Base-by-base conservation (phyloP, 2,113 vertebrate genomes). In the Scalopus aquaticus region DNA sequence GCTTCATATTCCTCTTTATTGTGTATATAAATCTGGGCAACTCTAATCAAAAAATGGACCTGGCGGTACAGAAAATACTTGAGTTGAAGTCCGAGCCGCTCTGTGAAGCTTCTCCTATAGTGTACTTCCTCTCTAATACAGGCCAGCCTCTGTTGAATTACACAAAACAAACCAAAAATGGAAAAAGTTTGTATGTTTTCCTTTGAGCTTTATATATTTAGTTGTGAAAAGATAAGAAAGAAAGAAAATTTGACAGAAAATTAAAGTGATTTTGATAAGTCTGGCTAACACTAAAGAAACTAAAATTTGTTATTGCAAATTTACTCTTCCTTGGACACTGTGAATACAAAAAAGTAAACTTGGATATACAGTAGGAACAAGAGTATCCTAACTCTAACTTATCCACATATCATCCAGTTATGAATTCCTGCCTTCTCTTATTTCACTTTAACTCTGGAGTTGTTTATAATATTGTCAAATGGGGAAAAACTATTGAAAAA, bases 271-370 rank as follows among this genome's bases (percentile, higher is more conserved):
- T 94, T 96, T 56, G 76, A 54, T 19, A 90, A 94, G 37, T 67
- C 74, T 94, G 73, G 64, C 62, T 96, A 87, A 86, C 81, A 96
- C 88, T 90, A 96, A 92, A 92, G 62, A 72, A 84, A 58, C 90
- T 95, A 92, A 96, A 97, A 96, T 97, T 96, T 97, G 64, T 97
- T 97, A 88, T n/a, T 96, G 92, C 83, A 74, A 97, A 64, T 67
- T 88, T 94, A 42, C 54, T 67, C 81, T 5, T 87, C 70, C 15
- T 82, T 11, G 0, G 42, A 39, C 94, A 87, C 67, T 73, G 67
- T 90, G 96, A 69, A 37, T 74, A 3, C 24, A 35, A 78, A 79
- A 12, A 78, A 26, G 30, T 77, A 56, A 37, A 77, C 12, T 22
- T 46, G 28, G 5, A n/a, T 5, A 0, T 8, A 3, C 24, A 4